Percentiles rank a stretch among this genome's conserved stretches.
Conservation (phyloP, 2,113 vertebrate species). For the Microtus richardsoni region DNA sequence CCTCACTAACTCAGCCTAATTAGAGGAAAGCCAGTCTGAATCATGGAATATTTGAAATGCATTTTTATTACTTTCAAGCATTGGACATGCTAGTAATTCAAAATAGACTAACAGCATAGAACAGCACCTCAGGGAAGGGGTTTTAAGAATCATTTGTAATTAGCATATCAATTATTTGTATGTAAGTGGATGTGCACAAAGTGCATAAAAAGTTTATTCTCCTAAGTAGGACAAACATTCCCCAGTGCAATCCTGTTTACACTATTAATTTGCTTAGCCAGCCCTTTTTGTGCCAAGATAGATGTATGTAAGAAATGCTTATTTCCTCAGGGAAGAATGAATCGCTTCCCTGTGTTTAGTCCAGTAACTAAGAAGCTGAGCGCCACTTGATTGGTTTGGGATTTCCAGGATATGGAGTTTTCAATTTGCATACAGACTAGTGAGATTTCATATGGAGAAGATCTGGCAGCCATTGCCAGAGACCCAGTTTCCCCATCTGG, state of each 20-base stretch:
- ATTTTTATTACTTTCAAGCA: constrained; percentile 72
- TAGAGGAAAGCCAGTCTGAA: constrained; percentile 65
- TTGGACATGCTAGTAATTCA: constrained; percentile 68
- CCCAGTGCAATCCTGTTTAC: constrained; percentile 77
- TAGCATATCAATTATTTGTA: constrained; percentile 79
- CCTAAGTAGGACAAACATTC: constrained; percentile 78
- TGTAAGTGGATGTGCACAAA: constrained; percentile 76
- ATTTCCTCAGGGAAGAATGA: constrained; percentile 82
- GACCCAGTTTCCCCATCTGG: constrained; percentile 80
- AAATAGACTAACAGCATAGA: constrained; percentile 63
- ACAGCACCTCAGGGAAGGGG: constrained; percentile 63
- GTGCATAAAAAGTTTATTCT: constrained; percentile 79
- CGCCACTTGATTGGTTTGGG: constrained; percentile 76
- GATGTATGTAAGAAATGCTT: constrained; percentile 82
- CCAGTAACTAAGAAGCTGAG: constrained; percentile 78
- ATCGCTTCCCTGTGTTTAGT: constrained; percentile 80
- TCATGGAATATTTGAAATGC: constrained; percentile 63
- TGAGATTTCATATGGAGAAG: constrained; percentile 78
- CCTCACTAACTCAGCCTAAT: constrained; percentile 64
- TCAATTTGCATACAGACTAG: constrained; percentile 75
- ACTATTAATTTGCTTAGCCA: constrained; percentile 82
- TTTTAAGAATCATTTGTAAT: constrained; percentile 77
- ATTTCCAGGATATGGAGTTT: constrained; percentile 78
- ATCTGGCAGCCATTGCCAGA: constrained; percentile 76
- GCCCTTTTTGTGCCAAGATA: constrained; percentile 79